phyloP scores from a whole-genome alignment of 2,888 invertebrate genomes.

The Epinotia bilunana region DNA sequence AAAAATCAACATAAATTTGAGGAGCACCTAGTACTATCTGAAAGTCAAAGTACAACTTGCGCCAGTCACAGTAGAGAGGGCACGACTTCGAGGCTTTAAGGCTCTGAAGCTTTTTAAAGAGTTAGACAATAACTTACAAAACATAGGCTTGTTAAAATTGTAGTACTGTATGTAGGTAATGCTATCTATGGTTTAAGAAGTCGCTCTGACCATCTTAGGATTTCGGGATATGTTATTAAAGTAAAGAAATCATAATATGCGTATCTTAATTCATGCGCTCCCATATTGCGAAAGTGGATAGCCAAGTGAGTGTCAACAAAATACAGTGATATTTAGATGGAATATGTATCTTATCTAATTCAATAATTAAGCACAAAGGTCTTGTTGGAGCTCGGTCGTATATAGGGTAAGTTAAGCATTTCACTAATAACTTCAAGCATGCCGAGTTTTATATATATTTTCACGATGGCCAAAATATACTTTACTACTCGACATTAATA shows the following conservation, averaged over 20 bases:
- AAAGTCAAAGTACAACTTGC: constrained; percentile 9
- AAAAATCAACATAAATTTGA: background rate
- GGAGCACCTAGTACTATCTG: background rate
- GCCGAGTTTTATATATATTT: background rate
- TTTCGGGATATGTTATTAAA: no score
- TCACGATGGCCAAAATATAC: background rate
- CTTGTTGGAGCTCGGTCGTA: no score
- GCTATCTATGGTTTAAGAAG: background rate
- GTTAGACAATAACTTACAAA: background rate
- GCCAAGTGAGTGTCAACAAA: no score
- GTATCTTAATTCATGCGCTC: no score
- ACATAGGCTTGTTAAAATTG: background rate
- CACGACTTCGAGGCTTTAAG: background rate
- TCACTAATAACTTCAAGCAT: no score
- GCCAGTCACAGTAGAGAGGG: constrained; percentile 6
- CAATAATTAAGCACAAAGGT: no score
- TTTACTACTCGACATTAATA: background rate
- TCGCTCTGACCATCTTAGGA: background rate
- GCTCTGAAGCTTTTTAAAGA: constrained; percentile 16
- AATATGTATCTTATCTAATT: no score
- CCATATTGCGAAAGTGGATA: no score
- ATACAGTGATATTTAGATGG: no score
- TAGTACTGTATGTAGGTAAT: background rate
- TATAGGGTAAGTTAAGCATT: no score
- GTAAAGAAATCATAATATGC: no score